Percentiles rank a stretch among this genome's conserved stretches.
phyloP scores from a whole-genome alignment of 1,140 invertebrate genomes.

The Bombus soroeensis region DNA sequence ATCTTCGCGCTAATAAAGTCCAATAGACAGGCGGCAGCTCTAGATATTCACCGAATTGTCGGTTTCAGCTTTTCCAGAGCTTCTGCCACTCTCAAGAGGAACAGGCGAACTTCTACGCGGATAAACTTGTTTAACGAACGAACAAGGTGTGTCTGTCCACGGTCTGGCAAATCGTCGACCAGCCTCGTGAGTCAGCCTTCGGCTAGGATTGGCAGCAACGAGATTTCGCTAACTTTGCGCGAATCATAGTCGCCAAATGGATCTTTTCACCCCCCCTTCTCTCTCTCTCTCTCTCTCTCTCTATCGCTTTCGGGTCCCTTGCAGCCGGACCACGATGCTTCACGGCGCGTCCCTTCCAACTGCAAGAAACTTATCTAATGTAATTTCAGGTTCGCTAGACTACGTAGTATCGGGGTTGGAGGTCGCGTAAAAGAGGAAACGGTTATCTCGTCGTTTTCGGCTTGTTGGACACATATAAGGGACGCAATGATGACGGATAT shows the following conservation, averaged over 20 bases:
- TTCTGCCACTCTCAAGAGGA: not conserved
- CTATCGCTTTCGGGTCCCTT: not conserved
- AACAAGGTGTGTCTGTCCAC: constrained; percentile 54
- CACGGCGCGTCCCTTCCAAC: constrained; percentile 12
- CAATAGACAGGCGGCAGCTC: not conserved
- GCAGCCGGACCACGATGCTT: not conserved
- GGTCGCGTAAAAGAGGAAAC: not conserved
- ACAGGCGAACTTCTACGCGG: constrained; percentile 8
- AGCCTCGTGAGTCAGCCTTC: constrained; percentile 36
- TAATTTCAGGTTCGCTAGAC: constrained; percentile 31
- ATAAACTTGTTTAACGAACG: constrained; percentile 64
- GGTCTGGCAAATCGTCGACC: constrained; percentile 48
- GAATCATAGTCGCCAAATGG: constrained; percentile 47
- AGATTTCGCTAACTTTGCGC: constrained; percentile 61
- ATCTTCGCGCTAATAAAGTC: not conserved
- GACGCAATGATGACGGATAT: not conserved
- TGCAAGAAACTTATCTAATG: constrained; percentile 54
- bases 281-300: not conserved
- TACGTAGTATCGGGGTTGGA: constrained; percentile 6
- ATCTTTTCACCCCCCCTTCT: constrained; percentile 50
- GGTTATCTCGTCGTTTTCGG: constrained; percentile 41
- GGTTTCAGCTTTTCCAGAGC: not conserved
- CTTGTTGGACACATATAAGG: not conserved
- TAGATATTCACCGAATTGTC: not conserved
- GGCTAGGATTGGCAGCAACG: constrained; percentile 39